These are phyloP conservation scores for Oreotrochilus melanogaster DNA, from an alignment of 2,113 vertebrate genomes.

Conservation along the genomic window DNA sequence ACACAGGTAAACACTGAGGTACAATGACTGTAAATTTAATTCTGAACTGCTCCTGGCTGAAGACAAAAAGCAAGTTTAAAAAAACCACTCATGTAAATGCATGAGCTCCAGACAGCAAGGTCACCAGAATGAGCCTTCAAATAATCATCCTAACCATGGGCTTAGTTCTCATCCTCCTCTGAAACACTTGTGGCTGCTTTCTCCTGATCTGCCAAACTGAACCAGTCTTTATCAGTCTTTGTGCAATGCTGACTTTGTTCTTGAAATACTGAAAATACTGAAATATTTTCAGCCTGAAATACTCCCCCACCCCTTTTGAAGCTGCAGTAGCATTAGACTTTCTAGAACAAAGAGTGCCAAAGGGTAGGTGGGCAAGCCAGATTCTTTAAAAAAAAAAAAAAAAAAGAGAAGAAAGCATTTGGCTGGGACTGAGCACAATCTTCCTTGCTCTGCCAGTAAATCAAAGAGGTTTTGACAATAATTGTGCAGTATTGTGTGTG, in stretches of 20 bases:
- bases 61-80: background rate
- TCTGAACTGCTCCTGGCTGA: background rate
- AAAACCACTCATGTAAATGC: background rate
- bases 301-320: background rate
- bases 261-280: background rate
- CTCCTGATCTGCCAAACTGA: background rate
- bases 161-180: background rate
- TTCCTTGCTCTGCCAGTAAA: conserved; percentile 11
- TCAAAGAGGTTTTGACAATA: conserved; percentile 40
- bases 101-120: background rate
- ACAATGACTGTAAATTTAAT: background rate
- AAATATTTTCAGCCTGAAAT: background rate
- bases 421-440: background rate
- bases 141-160: background rate
- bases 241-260: background rate
- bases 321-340: background rate
- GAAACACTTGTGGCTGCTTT: background rate
- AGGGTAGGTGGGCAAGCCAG: background rate
- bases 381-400: background rate
- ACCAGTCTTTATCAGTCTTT: background rate
- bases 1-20: background rate
- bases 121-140: background rate
- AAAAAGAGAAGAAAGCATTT: background rate
- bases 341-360: background rate
- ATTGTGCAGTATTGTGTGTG: background rate